These are phyloP conservation scores for Agelas oroides DNA, from an alignment of 37 sponge, comb jelly and placozoan genomes.

Conservation along the genomic window DNA sequence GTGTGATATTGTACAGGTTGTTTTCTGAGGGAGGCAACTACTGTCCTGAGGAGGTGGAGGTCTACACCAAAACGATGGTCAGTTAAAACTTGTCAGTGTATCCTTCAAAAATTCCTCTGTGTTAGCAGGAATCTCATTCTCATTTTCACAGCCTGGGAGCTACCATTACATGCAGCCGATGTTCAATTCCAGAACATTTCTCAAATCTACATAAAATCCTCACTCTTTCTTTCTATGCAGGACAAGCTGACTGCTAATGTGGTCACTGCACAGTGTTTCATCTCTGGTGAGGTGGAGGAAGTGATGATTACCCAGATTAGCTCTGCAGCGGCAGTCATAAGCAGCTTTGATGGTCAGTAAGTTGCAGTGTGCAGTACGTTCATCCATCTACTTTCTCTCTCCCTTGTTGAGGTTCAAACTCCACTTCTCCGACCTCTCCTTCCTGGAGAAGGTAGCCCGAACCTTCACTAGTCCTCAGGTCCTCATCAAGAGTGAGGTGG, in stretches of 20 bases:
- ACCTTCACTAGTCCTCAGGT: constrained; percentile 58
- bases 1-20: constrained; percentile 57
- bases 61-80: constrained; percentile 60
- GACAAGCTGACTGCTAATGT: constrained; percentile 27
- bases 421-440: constrained; percentile 37
- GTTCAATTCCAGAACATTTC: too few relatives aligned
- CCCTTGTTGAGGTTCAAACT: constrained; percentile 45
- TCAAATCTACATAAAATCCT: too few relatives aligned
- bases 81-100: neutral
- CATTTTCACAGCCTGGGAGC: too few relatives aligned
- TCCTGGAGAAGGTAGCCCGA: constrained; percentile 51
- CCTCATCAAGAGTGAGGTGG: constrained; percentile 77
- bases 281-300: constrained; percentile 8
- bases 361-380: neutral
- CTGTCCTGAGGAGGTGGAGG: constrained; percentile 80
- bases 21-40: constrained; percentile 91
- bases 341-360: constrained; percentile 26
- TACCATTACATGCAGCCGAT: too few relatives aligned
- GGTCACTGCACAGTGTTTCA: neutral
- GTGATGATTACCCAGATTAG: neutral
- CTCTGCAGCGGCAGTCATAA: neutral
- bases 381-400: too few relatives aligned
- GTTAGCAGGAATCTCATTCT: too few relatives aligned
- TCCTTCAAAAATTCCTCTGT: too few relatives aligned
- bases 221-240: constrained; percentile 15